Evolutionary conservation across 2,797 vertebrate species (phyloP).

Genomic region (Pseudochaenichthys georgianus): DNA sequence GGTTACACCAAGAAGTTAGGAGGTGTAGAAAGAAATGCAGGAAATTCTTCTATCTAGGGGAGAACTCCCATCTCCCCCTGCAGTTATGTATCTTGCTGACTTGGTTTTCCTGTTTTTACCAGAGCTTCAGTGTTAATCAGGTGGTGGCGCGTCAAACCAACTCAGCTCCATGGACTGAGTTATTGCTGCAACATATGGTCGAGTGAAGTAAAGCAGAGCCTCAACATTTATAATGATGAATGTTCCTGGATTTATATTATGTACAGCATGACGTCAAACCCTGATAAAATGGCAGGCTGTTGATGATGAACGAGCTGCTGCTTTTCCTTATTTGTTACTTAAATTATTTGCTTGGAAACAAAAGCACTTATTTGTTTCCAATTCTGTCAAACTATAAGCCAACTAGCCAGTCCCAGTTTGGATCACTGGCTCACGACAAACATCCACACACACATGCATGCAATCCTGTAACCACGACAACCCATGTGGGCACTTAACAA

Average conservation of each 20-base stretch:
- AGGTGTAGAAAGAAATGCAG: too few species aligned
- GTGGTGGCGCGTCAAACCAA: conserved; percentile 29
- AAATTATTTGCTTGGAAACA: conserved; percentile 41
- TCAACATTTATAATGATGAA: conserved; percentile 49
- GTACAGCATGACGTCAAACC: conserved; percentile 41
- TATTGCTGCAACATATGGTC: conserved; percentile 54
- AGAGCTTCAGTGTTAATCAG: conserved; percentile 27
- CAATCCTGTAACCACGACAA: conserved; percentile 66
- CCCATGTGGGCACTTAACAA: conserved; percentile 67
- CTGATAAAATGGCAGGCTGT: conserved; percentile 2
- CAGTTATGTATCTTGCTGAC: too few species aligned
- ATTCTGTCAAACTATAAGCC: conserved; percentile 17
- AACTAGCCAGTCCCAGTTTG: conserved; percentile 21
- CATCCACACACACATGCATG: conserved; percentile 16
- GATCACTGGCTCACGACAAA: conserved; percentile 34
- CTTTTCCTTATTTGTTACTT: conserved; percentile 48
- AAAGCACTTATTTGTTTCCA: conserved; percentile 26
- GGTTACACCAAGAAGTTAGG: too few species aligned
- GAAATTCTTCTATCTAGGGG: too few species aligned
- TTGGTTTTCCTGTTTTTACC: too few species aligned
- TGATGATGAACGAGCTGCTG: conserved; percentile 50
- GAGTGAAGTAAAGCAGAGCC: conserved; percentile 55
- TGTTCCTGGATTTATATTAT: conserved; percentile 41
- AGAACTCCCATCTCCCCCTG: too few species aligned
- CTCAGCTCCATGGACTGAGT: conserved; percentile 35